Evolutionary conservation across 2,888 invertebrate genomes (phyloP).

Genomic region (Flexamia atlantica): DNA sequence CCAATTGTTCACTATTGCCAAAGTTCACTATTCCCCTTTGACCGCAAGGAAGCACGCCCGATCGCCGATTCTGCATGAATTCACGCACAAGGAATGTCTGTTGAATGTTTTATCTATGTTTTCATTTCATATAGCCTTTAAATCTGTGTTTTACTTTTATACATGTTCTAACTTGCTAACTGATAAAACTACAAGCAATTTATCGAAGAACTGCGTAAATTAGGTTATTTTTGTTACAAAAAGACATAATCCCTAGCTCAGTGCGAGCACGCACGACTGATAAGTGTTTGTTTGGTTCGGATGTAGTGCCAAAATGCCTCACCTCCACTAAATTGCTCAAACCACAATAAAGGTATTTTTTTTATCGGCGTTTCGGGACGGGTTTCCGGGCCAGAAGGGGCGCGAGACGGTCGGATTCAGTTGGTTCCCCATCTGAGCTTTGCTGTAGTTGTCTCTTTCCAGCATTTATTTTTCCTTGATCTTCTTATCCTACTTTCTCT

Average conservation of each 20-base stretch:
- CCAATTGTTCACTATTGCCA: no score
- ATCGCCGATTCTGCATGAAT: slow-evolving; percentile 7
- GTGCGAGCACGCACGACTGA: slow-evolving; percentile 17
- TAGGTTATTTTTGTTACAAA: slow-evolving; percentile 45
- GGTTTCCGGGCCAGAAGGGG: neutral
- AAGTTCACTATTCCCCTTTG: neutral
- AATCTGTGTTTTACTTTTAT: slow-evolving; percentile 52
- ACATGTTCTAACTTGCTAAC: slow-evolving; percentile 25
- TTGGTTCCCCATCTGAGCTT: neutral
- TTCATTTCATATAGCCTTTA: slow-evolving; percentile 56
- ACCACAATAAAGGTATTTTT: slow-evolving; percentile 60
- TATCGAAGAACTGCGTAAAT: slow-evolving; percentile 51
- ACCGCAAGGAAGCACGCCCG: neutral
- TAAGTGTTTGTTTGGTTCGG: slow-evolving; percentile 30
- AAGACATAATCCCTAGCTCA: slow-evolving; percentile 27
- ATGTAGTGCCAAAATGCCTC: slow-evolving; percentile 60
- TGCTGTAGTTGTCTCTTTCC: slow-evolving; percentile 39
- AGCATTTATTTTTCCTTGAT: neutral
- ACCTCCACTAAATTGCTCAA: slow-evolving; percentile 59
- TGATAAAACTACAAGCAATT: slow-evolving; percentile 49
- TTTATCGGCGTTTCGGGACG: slow-evolving; percentile 20
- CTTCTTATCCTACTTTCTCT: neutral
- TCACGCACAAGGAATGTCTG: slow-evolving; percentile 54
- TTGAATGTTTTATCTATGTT: slow-evolving; percentile 59
- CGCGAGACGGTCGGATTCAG: neutral